Base-by-base conservation (phyloP, 2,113 vertebrate genomes). In the Oreochromis tanganicae region DNA sequence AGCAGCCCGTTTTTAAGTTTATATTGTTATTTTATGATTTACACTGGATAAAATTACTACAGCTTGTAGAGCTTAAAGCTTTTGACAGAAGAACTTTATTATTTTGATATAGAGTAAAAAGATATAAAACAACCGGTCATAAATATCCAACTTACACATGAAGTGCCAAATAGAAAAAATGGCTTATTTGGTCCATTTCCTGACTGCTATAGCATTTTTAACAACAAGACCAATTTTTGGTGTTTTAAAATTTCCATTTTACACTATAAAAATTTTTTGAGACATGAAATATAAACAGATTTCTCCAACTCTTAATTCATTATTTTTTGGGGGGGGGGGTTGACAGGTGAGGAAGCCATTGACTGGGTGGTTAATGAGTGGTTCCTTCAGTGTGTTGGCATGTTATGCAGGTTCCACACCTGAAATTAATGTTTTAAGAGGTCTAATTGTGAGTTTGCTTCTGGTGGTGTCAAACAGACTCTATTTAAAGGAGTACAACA, bases 141-240 rank as follows among this genome's bases (percentile, higher is more conserved):
- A 43, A 41, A 71, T 21, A 21, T 68, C 11, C 63, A 43, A 71
- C 36, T 27, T 73, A 2, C 19, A 16, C 5, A 71, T 27, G 66
- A 43, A 43, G 3, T 16, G 3, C 13, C 21, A 16, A 19, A 27
- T 27, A 46, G 8, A 10, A 17, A 4, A 24, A 63, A 4, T 27
- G 13, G 13, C n/a, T 71, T 43, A 43, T 71, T 43, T 73, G 13
- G 38, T 73, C 38, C 38, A 46, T 27, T n/a, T 66, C 10, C 10
- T 46, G 66, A 46, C 9, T 0, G 68, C 12, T 73, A 27, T 46
- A 27, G 0, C 38, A 46, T 17, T 73, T 73, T 27, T 6, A 71
- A 43, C 3, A 41, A 21, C 4, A 9, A 68, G 9, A 1, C 9
- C 61, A 4, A 63, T 63, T 38, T 66, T 13, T 38, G 0, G 34